phyloP scores from a whole-genome alignment of 2,888 invertebrate genomes.

The Erebia ligea region DNA sequence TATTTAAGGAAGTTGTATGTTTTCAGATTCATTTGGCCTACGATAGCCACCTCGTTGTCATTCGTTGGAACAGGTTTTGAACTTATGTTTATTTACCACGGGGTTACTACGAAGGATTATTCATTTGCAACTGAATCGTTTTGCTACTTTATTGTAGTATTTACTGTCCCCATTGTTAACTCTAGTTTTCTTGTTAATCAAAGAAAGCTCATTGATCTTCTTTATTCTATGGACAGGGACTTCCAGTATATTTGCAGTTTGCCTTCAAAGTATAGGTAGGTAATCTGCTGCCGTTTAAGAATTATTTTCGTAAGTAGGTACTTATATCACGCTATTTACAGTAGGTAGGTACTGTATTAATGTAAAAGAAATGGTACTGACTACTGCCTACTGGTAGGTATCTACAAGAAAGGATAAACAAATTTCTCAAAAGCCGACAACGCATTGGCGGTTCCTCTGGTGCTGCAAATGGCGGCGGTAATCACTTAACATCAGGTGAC shows the following conservation, averaged over 20 bases:
- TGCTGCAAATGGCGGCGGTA: no score
- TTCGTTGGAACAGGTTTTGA: constrained; percentile 48
- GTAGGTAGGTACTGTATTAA: no score
- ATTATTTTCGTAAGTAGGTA: no score
- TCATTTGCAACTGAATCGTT: constrained; percentile 61
- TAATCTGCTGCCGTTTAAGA: neutral
- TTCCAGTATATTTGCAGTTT: constrained; percentile 55
- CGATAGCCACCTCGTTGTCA: constrained; percentile 42
- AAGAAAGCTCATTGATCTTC: constrained; percentile 46
- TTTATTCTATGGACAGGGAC: constrained; percentile 57
- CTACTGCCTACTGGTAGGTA: no score
- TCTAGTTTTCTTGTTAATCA: constrained; percentile 48
- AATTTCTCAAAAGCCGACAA: no score
- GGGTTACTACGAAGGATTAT: constrained; percentile 51
- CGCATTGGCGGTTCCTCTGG: no score
- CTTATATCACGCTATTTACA: no score
- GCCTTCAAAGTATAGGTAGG: constrained; percentile 55
- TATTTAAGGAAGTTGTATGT: neutral
- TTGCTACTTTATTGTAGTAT: constrained; percentile 58
- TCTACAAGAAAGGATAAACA: no score
- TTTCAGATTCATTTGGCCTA: constrained; percentile 58
- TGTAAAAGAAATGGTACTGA: no score
- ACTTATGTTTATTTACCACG: constrained; percentile 50
- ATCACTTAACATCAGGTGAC: no score
- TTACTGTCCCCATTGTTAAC: constrained; percentile 51